These are phyloP conservation scores for Papilio gigon DNA, from an alignment of 2,888 invertebrate genomes.

Conservation along the genomic window DNA sequence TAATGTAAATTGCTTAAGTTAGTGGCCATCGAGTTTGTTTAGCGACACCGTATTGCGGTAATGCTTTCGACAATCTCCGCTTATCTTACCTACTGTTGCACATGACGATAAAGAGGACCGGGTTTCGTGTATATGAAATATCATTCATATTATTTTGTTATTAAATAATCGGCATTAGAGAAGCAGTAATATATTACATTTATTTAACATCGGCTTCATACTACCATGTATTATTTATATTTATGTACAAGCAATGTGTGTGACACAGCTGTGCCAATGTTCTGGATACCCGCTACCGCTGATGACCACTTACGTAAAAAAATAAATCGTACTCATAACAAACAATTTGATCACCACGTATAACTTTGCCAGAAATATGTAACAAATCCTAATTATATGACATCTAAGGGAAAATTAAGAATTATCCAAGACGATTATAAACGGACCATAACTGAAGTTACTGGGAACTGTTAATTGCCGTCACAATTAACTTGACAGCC, in stretches of 20 bases:
- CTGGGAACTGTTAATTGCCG: background rate
- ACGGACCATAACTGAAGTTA: constrained; percentile 9
- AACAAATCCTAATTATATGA: background rate
- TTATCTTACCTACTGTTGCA: constrained; percentile 37
- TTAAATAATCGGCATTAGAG: too few relatives aligned
- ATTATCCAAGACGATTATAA: background rate
- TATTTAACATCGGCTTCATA: too few relatives aligned
- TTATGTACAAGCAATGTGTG: too few relatives aligned
- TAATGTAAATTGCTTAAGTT: constrained; percentile 44
- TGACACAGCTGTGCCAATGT: too few relatives aligned
- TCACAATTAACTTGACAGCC: background rate
- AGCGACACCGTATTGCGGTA: constrained; percentile 43
- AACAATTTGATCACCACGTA: too few relatives aligned
- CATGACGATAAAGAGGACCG: constrained; percentile 40
- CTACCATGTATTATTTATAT: too few relatives aligned
- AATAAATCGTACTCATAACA: too few relatives aligned
- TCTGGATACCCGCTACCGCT: too few relatives aligned
- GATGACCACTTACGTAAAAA: too few relatives aligned
- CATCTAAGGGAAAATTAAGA: background rate
- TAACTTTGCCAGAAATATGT: background rate
- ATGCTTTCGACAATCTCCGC: constrained; percentile 42
- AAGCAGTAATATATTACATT: background rate
- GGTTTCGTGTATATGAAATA: constrained; percentile 14
- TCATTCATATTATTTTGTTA: background rate
- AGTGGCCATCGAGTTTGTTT: constrained; percentile 41